These are phyloP conservation scores for Notodonta ziczac DNA, from an alignment of 2,888 invertebrate species.

Conservation along the genomic window DNA sequence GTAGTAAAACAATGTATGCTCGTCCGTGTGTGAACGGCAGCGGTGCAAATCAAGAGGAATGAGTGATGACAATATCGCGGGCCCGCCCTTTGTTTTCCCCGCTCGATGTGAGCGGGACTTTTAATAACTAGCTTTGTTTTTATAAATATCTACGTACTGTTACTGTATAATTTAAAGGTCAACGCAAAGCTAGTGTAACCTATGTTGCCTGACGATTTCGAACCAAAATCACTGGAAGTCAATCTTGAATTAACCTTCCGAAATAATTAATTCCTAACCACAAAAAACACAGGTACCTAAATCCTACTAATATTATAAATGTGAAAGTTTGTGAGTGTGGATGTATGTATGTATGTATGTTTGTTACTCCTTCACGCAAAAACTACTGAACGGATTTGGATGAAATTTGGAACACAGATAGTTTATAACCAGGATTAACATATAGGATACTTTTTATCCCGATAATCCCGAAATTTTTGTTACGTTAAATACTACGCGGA, in stretches of 20 bases:
- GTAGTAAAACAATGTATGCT: constrained; percentile 24
- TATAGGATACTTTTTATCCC: too few relatives aligned
- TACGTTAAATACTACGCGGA: too few relatives aligned
- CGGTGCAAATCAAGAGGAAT: constrained; percentile 51
- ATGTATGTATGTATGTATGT: constrained; percentile 19
- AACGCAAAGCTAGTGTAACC: too few relatives aligned
- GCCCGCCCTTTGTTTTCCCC: constrained; percentile 39
- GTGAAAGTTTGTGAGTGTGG: too few relatives aligned
- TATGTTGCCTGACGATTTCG: too few relatives aligned
- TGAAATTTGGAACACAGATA: too few relatives aligned
- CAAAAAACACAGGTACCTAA: too few relatives aligned
- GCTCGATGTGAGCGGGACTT: constrained; percentile 42
- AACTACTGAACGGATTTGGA: too few relatives aligned
- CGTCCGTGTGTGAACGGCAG: constrained; percentile 41
- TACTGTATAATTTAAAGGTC: neutral
- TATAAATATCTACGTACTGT: neutral
- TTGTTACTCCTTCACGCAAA: too few relatives aligned
- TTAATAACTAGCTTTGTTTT: constrained; percentile 29
- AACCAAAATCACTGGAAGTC: neutral
- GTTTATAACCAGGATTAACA: too few relatives aligned
- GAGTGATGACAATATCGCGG: constrained; percentile 43
- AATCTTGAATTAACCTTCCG: neutral
- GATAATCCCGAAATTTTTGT: too few relatives aligned
- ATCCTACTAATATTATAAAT: too few relatives aligned
- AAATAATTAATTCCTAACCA: neutral